Evolutionary conservation across 2,888 invertebrate genomes (phyloP).

Genomic region (Sepiola atlantica): DNA sequence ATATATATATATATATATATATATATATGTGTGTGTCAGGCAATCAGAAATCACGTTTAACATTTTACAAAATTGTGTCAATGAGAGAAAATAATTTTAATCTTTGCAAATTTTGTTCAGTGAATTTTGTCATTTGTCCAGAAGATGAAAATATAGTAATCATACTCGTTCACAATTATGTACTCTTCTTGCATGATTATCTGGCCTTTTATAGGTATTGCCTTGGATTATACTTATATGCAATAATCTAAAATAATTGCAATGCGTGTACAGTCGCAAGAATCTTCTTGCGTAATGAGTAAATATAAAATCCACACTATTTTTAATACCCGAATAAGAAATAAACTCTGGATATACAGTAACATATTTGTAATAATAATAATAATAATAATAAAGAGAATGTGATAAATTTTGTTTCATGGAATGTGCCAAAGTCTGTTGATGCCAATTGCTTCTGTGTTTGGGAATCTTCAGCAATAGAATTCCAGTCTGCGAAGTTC

Average conservation of each 20-base stretch:
- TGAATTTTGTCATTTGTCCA: no score
- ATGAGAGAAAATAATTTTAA: no score
- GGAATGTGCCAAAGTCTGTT: background rate
- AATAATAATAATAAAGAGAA: background rate
- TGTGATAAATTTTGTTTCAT: background rate
- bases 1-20: no score
- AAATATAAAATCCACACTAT: background rate
- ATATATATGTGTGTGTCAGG: no score
- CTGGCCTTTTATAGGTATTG: no score
- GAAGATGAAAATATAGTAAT: no score
- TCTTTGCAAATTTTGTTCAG: no score
- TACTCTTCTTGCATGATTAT: no score
- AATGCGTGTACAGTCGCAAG: background rate
- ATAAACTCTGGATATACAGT: background rate
- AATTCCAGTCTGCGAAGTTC: slow-evolving; percentile 69
- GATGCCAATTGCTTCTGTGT: background rate
- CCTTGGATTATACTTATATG: no score
- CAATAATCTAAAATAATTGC: background rate
- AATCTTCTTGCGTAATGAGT: background rate
- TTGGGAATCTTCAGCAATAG: slow-evolving; percentile 58
- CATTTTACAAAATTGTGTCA: no score
- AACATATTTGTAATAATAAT: background rate
- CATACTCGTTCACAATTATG: no score
- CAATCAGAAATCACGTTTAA: no score
- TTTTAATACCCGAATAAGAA: background rate